Evolutionary conservation across 2,888 invertebrate genomes (phyloP).

Genomic region (Tachina grossa): DNA sequence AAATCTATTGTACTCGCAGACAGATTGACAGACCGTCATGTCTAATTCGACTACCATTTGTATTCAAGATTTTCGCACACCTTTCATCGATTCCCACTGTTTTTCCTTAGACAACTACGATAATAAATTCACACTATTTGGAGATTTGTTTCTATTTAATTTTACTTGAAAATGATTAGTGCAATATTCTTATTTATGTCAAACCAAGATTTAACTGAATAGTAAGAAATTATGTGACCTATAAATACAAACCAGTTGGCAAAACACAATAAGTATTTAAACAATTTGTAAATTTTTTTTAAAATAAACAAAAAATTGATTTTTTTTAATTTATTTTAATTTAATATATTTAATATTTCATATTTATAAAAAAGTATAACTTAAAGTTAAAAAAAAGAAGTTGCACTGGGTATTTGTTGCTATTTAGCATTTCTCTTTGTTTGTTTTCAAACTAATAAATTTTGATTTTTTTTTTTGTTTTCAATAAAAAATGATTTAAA

Average conservation of each 20-base stretch:
- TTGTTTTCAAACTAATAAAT: slow-evolving; percentile 55
- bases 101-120: too few species aligned
- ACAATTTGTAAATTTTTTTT: slow-evolving; percentile 14
- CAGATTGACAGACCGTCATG: too few species aligned
- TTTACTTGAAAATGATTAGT: too few species aligned
- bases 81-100: too few species aligned
- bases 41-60: too few species aligned
- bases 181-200: too few species aligned
- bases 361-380: slow-evolving; percentile 64
- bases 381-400: slow-evolving; percentile 59
- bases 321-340: slow-evolving; percentile 57
- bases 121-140: too few species aligned
- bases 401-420: slow-evolving; percentile 69
- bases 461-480: slow-evolving; percentile 71
- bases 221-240: too few species aligned
- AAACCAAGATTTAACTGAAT: too few species aligned
- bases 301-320: slow-evolving; percentile 59
- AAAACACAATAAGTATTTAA: not conserved
- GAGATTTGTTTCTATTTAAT: too few species aligned
- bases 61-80: too few species aligned
- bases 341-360: slow-evolving; percentile 59
- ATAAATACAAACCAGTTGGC: not conserved
- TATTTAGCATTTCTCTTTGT: slow-evolving; percentile 60
- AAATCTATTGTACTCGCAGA: too few species aligned
- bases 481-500: slow-evolving; percentile 44